phyloP scores from a whole-genome alignment of 1,140 invertebrate genomes.

The Nixonia krombeini region DNA sequence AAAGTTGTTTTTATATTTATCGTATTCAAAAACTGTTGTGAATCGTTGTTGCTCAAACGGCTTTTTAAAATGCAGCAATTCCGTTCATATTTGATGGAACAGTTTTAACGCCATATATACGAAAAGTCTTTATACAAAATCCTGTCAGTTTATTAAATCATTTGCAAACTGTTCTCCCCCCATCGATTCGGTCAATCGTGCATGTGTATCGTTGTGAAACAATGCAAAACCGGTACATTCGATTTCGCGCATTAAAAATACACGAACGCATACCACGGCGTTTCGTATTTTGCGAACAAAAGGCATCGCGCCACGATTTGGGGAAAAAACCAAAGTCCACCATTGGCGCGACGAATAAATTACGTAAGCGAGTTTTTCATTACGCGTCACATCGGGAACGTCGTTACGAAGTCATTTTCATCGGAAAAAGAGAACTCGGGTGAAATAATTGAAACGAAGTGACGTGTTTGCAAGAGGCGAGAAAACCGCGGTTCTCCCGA shows the following conservation, averaged over 20 bases:
- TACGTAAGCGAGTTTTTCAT: slow-evolving; percentile 11
- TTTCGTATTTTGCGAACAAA: background rate
- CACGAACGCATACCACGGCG: too few species aligned
- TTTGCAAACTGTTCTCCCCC: too few species aligned
- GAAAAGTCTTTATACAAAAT: too few species aligned
- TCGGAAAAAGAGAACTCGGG: slow-evolving; percentile 16
- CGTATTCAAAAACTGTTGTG: too few species aligned
- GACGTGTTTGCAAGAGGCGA: slow-evolving; percentile 34
- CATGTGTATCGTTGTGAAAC: background rate
- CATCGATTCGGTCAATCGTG: too few species aligned
- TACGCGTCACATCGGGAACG: slow-evolving; percentile 17
- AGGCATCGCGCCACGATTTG: background rate
- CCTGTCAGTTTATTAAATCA: too few species aligned
- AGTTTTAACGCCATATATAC: too few species aligned
- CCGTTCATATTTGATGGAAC: too few species aligned
- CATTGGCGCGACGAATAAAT: slow-evolving; percentile 11
- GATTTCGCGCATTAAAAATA: too few species aligned
- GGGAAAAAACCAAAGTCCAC: background rate
- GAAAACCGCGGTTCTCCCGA: slow-evolving; percentile 14
- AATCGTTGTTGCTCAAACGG: too few species aligned
- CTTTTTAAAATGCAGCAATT: too few species aligned
- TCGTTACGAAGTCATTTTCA: slow-evolving; percentile 33
- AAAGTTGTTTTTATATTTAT: too few species aligned
- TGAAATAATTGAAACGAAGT: slow-evolving; percentile 27
- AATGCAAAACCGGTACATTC: background rate